phyloP scores from a whole-genome alignment of 1,140 invertebrate species.

The Diabrotica undecimpunctata region DNA sequence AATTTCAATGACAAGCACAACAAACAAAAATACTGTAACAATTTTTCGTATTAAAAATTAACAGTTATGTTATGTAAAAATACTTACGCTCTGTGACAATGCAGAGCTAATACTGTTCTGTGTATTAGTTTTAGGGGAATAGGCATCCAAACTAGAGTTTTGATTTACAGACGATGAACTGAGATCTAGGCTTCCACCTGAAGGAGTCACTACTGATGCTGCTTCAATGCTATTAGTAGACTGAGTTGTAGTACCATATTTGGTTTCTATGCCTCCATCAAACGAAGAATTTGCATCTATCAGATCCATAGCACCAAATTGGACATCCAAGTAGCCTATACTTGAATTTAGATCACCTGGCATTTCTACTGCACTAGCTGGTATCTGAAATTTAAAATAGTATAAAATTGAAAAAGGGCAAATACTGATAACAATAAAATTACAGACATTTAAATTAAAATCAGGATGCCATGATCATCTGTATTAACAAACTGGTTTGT shows the following conservation, averaged over 20 bases:
- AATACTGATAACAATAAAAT: not conserved
- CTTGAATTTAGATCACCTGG: constrained; percentile 74
- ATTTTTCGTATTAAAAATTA: too few species aligned
- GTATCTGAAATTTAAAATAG: constrained; percentile 62
- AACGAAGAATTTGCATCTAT: constrained; percentile 61
- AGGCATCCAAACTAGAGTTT: constrained; percentile 37
- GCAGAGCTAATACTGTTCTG: constrained; percentile 48
- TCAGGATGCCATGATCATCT: constrained; percentile 24
- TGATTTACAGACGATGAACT: constrained; percentile 29
- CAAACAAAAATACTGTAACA: too few species aligned
- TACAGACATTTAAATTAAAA: not conserved
- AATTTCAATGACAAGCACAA: too few species aligned
- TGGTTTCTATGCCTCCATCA: constrained; percentile 53
- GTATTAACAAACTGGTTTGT: not conserved
- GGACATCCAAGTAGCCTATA: constrained; percentile 82
- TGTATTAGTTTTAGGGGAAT: constrained; percentile 39
- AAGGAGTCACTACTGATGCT: constrained; percentile 24
- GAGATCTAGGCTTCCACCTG: constrained; percentile 36
- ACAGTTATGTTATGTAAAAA: too few species aligned
- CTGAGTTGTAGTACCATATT: constrained; percentile 25
- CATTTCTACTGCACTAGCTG: constrained; percentile 92
- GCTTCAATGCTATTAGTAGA: constrained; percentile 22
- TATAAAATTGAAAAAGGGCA: not conserved
- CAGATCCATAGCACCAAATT: constrained; percentile 90
- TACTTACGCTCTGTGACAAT: constrained; percentile 45